Evolutionary conservation across 2,797 vertebrate species (phyloP).

Genomic region (Tachyglossus aculeatus): DNA sequence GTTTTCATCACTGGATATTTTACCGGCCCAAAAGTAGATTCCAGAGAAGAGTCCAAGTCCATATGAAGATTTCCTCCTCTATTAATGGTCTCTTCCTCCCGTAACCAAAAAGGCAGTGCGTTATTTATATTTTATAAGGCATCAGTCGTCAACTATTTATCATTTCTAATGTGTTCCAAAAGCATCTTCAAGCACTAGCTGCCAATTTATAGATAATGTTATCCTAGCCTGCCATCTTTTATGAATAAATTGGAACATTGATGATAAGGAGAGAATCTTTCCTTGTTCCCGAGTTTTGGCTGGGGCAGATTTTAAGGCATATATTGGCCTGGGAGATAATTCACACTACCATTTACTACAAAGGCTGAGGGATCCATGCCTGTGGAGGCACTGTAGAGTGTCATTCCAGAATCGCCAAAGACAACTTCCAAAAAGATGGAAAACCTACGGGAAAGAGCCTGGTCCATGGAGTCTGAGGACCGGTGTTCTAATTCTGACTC

Average conservation of each 20-base stretch:
- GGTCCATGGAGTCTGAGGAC: no score
- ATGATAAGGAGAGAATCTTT: neutral
- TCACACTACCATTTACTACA: no score
- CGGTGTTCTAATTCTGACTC: no score
- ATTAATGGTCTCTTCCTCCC: neutral
- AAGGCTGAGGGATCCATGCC: no score
- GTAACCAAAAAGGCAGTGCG: neutral
- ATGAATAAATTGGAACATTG: neutral
- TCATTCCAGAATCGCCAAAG: no score
- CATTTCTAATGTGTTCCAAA: slow-evolving; percentile 12
- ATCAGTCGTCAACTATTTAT: neutral
- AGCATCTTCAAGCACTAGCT: neutral
- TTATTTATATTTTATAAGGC: neutral
- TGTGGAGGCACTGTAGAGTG: no score
- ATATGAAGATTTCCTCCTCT: neutral
- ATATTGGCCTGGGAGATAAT: no score
- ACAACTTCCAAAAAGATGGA: no score
- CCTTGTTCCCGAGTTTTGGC: no score
- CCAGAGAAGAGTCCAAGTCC: neutral
- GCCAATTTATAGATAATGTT: slow-evolving; percentile 2
- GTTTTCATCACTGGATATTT: no score
- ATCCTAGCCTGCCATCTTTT: neutral
- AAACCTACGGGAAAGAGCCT: no score
- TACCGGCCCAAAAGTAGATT: neutral
- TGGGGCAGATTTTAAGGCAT: no score